These are phyloP conservation scores for Numenius phaeopus DNA, from an alignment of 2,797 vertebrate species.

Conservation along the genomic window DNA sequence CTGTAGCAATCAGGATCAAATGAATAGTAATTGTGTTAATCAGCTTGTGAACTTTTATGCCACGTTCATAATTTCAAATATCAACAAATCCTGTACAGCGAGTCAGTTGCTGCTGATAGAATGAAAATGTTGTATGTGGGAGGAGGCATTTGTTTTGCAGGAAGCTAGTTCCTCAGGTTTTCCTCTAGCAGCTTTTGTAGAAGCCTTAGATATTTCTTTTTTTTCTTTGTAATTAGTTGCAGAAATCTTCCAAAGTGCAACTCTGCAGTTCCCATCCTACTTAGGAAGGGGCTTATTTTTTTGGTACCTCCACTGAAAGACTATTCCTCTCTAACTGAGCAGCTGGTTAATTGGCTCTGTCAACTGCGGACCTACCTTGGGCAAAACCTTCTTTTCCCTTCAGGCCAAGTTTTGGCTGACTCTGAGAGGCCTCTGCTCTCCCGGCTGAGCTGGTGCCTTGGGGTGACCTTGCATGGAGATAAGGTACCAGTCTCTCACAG, in stretches of 20 bases:
- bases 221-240: neutral
- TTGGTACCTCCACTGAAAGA: neutral
- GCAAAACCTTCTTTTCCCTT: neutral
- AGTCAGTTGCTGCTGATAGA: slow-evolving; percentile 54
- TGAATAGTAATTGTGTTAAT: slow-evolving; percentile 77
- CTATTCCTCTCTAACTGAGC: neutral
- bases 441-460: neutral
- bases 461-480: neutral
- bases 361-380: neutral
- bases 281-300: neutral
- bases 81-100: slow-evolving; percentile 48
- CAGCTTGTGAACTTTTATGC: slow-evolving; percentile 68
- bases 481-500: neutral
- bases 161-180: slow-evolving; percentile 28
- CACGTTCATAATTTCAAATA: slow-evolving; percentile 65
- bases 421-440: neutral
- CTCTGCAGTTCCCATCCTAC: too few species aligned
- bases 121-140: slow-evolving; percentile 39
- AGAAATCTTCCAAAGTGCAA: neutral
- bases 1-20: slow-evolving; percentile 75
- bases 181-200: slow-evolving; percentile 15
- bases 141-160: slow-evolving; percentile 25
- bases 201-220: neutral
- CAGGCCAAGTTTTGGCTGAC: neutral
- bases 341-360: neutral